Evolutionary conservation across 2,888 invertebrate species (phyloP).

Genomic region (Escarpia spicata): DNA sequence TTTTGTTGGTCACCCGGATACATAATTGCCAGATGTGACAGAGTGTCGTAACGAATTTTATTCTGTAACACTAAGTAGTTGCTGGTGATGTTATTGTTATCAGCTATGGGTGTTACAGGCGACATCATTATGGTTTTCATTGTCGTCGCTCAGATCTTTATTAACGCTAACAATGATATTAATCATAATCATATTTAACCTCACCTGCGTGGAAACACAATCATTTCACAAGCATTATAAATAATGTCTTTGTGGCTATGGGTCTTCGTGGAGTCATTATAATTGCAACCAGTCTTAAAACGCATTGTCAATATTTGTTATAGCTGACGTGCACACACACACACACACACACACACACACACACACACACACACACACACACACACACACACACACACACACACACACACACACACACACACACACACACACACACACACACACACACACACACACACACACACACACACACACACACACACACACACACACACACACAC

Average conservation of each 20-base stretch:
- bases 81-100: too few relatives aligned
- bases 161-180: too few relatives aligned
- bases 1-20: too few relatives aligned
- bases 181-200: not conserved
- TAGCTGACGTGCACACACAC: not conserved
- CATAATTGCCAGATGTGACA: too few relatives aligned
- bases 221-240: not conserved
- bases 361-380: conserved; percentile 26
- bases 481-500: conserved; percentile 29
- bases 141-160: too few relatives aligned
- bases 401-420: conserved; percentile 27
- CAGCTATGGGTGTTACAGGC: too few relatives aligned
- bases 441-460: conserved; percentile 28
- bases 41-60: too few relatives aligned
- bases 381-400: conserved; percentile 29
- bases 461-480: conserved; percentile 31
- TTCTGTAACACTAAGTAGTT: too few relatives aligned
- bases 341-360: conserved; percentile 23
- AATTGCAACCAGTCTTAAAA: not conserved
- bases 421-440: conserved; percentile 29
- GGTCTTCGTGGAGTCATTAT: not conserved
- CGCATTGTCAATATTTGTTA: not conserved
- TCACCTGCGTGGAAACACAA: not conserved
- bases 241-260: not conserved
- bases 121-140: too few relatives aligned